Base-by-base conservation (phyloP, 2,888 invertebrate species). In the Ashinkailepas kermadecensis region DNA sequence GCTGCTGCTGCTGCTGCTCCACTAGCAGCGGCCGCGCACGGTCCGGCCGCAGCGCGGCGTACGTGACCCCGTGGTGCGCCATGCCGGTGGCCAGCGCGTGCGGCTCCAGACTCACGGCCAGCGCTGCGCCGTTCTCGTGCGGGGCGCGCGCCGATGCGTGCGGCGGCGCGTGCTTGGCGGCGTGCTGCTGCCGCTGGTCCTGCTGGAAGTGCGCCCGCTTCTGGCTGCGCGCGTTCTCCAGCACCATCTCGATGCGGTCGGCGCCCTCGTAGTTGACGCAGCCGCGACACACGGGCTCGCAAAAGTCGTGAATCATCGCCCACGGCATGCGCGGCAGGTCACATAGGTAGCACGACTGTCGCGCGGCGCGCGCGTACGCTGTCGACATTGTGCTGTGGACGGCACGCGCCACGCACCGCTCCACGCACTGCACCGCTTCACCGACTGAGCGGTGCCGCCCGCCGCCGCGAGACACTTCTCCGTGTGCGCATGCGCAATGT, bases 261-360 rank as follows among this genome's bases (percentile, higher is more conserved):
- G 98, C 97, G 82, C 96, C 98, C 87, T 99, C 99, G 87, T 99
- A 99, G 89, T 99, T 99, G 82, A 99, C 99, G 89, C 99, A 99
- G 81, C 99, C 99, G 83, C 99, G 93, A 88, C 99, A 99, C 83
- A 99, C 99, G 79, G 97, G 94, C 89, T 99, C 99, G 81, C 95
- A 93, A 88, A 99, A 99, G 89, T 99, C 99, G 90, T 96, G 95
- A 87, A 98, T 91, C 96, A 99, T 98, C 70, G 99, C 98, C 99
- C 99, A 99, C 85, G 99, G 99, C 95, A 97, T 98, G 86, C 99
- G 93, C 87, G 99, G 99, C 89, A 99, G 90, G 89, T 99, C 99
- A 91, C 99, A 99, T 89, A 99, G 90, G 90, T 98, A 99, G 90
- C 99, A 99, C 89, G 97, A 97, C 89, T 97, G 97, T 87, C 84